Evolutionary conservation across 2,113 vertebrate species (phyloP).

Genomic region (Taurulus bubalis): DNA sequence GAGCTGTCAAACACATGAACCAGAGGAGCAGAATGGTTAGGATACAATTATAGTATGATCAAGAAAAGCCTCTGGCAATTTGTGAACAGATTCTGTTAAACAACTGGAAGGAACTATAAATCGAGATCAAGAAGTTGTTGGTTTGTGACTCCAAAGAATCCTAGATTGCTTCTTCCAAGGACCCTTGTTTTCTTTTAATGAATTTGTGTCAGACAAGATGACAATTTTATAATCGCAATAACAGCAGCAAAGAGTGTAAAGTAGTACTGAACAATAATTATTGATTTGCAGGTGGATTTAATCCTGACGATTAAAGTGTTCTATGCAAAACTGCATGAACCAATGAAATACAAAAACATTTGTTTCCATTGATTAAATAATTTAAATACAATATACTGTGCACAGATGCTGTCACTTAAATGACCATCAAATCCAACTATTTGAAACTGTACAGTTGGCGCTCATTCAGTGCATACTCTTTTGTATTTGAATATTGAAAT

Average conservation of each 20-base stretch:
- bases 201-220: background rate
- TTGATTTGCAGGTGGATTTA: background rate
- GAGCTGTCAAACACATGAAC: background rate
- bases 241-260: background rate
- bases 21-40: background rate
- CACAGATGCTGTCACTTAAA: background rate
- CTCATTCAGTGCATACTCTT: background rate
- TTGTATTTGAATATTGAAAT: constrained; percentile 1
- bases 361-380: constrained; percentile 1
- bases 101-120: background rate
- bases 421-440: background rate
- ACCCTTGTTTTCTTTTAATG: background rate
- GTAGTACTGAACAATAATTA: background rate
- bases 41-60: background rate
- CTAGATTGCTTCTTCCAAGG: background rate
- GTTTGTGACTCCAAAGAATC: background rate
- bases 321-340: background rate
- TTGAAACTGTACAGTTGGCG: background rate
- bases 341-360: background rate
- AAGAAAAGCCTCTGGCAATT: background rate
- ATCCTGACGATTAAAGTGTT: background rate
- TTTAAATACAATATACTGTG: constrained; percentile 3
- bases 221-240: background rate
- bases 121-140: background rate
- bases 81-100: background rate